Conservation (phyloP, 2,113 vertebrate species). For the Anhinga rufa region DNA sequence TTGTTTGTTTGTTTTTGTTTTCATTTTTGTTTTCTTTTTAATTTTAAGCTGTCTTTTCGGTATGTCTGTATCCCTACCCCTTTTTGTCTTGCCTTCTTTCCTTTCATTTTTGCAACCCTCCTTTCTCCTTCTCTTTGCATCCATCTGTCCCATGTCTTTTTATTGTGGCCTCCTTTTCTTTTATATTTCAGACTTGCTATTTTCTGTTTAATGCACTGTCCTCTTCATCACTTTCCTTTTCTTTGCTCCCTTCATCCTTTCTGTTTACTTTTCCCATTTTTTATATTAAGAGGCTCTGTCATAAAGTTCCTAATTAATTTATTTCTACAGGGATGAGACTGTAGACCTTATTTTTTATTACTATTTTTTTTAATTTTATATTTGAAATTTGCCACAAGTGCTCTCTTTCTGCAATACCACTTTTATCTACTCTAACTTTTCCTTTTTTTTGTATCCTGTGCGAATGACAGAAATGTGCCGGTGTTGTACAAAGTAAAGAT, state of each 20-base stretch:
- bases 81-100: neutral
- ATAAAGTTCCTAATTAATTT: neutral
- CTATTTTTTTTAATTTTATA: neutral
- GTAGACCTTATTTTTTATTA: neutral
- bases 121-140: neutral
- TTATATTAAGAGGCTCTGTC: neutral
- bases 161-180: neutral
- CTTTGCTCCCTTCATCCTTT: neutral
- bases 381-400: neutral
- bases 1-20: too few relatives aligned
- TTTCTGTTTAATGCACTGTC: neutral
- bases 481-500: neutral
- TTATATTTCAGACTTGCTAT: neutral
- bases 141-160: neutral
- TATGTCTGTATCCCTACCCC: neutral
- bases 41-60: fast-evolving
- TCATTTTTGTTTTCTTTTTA: too few relatives aligned
- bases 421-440: neutral
- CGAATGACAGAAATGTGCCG: neutral
- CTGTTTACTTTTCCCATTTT: neutral
- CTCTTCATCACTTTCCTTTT: neutral
- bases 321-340: neutral
- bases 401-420: neutral
- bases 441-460: neutral
- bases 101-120: neutral